Evolutionary conservation across 2,888 invertebrate genomes (phyloP).

Genomic region (Clanis bilineata): DNA sequence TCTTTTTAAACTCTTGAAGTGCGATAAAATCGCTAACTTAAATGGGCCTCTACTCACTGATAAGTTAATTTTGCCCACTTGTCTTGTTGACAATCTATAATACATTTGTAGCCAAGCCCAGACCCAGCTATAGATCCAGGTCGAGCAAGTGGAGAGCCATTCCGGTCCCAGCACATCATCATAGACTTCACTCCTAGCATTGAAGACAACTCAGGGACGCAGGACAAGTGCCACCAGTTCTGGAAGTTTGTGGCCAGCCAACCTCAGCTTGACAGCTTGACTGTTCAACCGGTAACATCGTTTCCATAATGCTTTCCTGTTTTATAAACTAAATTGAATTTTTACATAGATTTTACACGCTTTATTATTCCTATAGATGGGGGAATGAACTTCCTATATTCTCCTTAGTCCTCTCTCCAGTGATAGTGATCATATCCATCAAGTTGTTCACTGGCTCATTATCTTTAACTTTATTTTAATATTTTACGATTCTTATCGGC

Average conservation of each 20-base stretch:
- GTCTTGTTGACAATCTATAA: not conserved
- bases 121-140: conserved; percentile 28
- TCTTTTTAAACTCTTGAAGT: no score
- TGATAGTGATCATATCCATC: no score
- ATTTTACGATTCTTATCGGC: no score
- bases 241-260: conserved; percentile 38
- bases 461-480: no score
- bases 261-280: conserved; percentile 29
- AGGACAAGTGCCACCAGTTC: conserved; percentile 38
- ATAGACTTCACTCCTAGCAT: conserved; percentile 43
- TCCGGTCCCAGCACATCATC: conserved; percentile 37
- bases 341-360: no score
- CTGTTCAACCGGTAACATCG: conserved; percentile 24
- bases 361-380: no score
- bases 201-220: conserved; percentile 32
- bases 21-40: no score
- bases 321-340: not conserved
- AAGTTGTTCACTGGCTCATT: no score
- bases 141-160: conserved; percentile 41
- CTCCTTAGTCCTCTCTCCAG: no score
- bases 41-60: no score
- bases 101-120: not conserved
- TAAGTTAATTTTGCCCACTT: no score
- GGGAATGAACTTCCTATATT: no score
- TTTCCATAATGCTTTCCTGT: not conserved